Conservation (phyloP, 2,797 vertebrate species). For the Tiaroga cobitis region DNA sequence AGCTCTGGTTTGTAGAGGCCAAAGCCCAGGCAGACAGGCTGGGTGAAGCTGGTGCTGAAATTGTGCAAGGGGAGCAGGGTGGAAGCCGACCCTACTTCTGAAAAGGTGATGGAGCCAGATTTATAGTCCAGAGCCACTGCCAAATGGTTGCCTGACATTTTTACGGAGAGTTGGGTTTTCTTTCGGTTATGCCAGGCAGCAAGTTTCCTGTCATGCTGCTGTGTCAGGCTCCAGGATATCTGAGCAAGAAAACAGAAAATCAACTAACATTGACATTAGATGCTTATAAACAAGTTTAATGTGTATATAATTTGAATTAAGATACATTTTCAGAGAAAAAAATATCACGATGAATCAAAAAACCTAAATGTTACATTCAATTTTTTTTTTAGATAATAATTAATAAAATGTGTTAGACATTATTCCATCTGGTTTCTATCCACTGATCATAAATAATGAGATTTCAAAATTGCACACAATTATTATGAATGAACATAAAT, state of each 20-base stretch:
- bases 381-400: background rate
- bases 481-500: background rate
- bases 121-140: slow-evolving; percentile 73
- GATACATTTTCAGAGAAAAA: background rate
- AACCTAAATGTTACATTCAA: background rate
- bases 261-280: background rate
- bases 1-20: slow-evolving; percentile 79
- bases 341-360: background rate
- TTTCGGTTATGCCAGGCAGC: slow-evolving; percentile 78
- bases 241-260: slow-evolving; percentile 43
- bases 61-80: slow-evolving; percentile 73
- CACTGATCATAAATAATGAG: background rate
- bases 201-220: slow-evolving; percentile 76
- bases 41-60: slow-evolving; percentile 71
- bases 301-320: background rate
- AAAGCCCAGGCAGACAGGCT: slow-evolving; percentile 77
- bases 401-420: background rate
- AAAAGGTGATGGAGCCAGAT: slow-evolving; percentile 75
- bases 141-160: slow-evolving; percentile 70
- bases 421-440: background rate
- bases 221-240: slow-evolving; percentile 80
- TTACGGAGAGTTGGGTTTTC: slow-evolving; percentile 72
- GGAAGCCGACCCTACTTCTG: slow-evolving; percentile 69
- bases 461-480: background rate
- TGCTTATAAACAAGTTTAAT: background rate